Conservation (phyloP, 2,113 vertebrate species). For the human (Homo sapiens) region DNA sequence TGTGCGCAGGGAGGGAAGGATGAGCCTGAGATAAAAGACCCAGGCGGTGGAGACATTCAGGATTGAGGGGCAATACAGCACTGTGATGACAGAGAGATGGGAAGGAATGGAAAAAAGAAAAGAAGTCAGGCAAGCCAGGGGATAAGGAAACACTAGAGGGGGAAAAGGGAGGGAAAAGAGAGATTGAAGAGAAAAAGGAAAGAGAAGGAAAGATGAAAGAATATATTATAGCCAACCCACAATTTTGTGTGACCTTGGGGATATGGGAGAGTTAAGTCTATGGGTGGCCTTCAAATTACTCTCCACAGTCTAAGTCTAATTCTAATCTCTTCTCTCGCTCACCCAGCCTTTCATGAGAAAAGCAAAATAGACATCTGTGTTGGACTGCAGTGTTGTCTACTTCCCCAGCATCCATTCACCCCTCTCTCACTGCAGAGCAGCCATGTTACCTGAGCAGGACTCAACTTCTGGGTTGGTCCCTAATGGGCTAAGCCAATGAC, state of each 20-base stretch:
- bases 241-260: background rate
- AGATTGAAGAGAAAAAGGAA: background rate
- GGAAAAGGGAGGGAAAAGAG: background rate
- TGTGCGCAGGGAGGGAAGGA: background rate
- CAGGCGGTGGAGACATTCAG: background rate
- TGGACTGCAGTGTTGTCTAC: background rate
- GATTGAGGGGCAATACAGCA: fast-evolving
- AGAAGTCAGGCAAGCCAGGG: background rate
- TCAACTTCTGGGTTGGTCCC: background rate
- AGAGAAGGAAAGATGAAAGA: background rate
- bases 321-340: background rate
- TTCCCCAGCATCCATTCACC: fast-evolving
- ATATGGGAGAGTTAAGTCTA: background rate
- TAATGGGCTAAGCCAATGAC: background rate
- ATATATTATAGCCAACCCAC: background rate
- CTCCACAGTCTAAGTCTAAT: background rate
- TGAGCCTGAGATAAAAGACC: fast-evolving
- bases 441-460: background rate
- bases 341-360: background rate
- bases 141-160: background rate
- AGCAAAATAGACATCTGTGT: background rate
- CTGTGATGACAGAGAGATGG: background rate
- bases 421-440: background rate
- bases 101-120: background rate
- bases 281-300: background rate